These are phyloP conservation scores for Eupithecia insigniata DNA, from an alignment of 2,888 invertebrate genomes.

Conservation along the genomic window DNA sequence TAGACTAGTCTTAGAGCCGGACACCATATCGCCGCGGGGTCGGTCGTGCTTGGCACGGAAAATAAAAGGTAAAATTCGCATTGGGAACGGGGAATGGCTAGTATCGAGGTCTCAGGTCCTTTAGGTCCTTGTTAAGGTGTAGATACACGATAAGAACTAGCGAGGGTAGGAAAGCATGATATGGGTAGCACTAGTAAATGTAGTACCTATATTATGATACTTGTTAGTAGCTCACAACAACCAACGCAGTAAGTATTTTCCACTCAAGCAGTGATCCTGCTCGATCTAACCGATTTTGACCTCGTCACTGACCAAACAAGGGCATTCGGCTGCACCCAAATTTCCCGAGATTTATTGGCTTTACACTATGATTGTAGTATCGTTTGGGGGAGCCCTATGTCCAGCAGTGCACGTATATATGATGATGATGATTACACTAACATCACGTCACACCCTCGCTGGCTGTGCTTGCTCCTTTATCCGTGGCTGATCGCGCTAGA, in stretches of 20 bases:
- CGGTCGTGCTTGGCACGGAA: slow-evolving; percentile 68
- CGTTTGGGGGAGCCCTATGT: too few relatives aligned
- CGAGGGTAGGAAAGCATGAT: not conserved
- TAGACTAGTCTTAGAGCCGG: slow-evolving; percentile 57
- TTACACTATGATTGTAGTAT: too few relatives aligned
- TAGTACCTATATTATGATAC: not conserved
- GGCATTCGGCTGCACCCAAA: not conserved
- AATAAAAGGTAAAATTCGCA: slow-evolving; percentile 75
- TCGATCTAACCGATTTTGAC: not conserved
- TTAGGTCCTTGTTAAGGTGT: slow-evolving; percentile 58
- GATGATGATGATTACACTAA: not conserved
- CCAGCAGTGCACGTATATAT: too few relatives aligned
- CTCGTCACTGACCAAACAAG: not conserved
- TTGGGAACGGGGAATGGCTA: slow-evolving; percentile 76
- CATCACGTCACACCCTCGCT: not conserved
- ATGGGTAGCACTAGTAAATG: not conserved
- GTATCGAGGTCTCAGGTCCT: slow-evolving; percentile 72
- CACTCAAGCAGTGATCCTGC: not conserved
- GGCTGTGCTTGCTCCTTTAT: slow-evolving; percentile 63
- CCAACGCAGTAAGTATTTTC: not conserved
- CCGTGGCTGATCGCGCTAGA: slow-evolving; percentile 79
- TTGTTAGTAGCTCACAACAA: not conserved
- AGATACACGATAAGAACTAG: not conserved
- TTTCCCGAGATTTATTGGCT: not conserved
- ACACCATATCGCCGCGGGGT: slow-evolving; percentile 65